Base-by-base conservation (phyloP, 2,888 invertebrate species). In the Himalopsyche tibetana region DNA sequence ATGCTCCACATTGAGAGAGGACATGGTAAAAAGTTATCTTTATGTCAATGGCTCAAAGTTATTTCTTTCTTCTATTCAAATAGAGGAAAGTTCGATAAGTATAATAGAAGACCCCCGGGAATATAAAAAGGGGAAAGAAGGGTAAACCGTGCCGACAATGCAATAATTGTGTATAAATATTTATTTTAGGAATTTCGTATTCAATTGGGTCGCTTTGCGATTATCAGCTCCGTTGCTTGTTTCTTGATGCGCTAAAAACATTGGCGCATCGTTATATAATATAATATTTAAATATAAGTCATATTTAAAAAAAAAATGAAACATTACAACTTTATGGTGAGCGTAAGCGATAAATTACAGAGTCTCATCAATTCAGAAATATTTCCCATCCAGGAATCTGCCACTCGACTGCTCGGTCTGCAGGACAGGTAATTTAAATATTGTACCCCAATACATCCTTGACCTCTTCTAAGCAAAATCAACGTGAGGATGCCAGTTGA, bases 121-220 rank as follows among this genome's bases (percentile, higher is more conserved):
- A 85, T 85, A 28, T 28, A 85, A 85, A 85, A 83, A 83, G 79
- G 85, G 80, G 28, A 83, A 63, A 55, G 63, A 84, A 51, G 45
- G 80, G 36, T n/a, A 82, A 6, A 69, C 55, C 19, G 55, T n/a
- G 82, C 69, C n/a, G 69, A 84, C 55, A 42, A 82, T 36, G 85
- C 36, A 84, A 84, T 88, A 88, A 88, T 88, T 88, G 88, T 88
- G 82, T 86, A 88, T 87, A 88, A 88, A 88, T 88, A 88, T 88
- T 88, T 88, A 87, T 88, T 88, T 88, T 88, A 63, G 55, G 86
- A 87, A 87, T 87, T 88, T 88, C 84, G 86, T 85, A 88, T 88
- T 87, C 88, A 88, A 88, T 88, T 88, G 88, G 87, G 87, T 88
- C 88, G 88, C 86, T 82, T 82, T 82, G 83, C 85, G 86, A 86